Percentiles rank a stretch among this genome's conserved stretches.
These are phyloP conservation scores for Scopus umbretta DNA, from an alignment of 2,113 vertebrate species.

Conservation along the genomic window DNA sequence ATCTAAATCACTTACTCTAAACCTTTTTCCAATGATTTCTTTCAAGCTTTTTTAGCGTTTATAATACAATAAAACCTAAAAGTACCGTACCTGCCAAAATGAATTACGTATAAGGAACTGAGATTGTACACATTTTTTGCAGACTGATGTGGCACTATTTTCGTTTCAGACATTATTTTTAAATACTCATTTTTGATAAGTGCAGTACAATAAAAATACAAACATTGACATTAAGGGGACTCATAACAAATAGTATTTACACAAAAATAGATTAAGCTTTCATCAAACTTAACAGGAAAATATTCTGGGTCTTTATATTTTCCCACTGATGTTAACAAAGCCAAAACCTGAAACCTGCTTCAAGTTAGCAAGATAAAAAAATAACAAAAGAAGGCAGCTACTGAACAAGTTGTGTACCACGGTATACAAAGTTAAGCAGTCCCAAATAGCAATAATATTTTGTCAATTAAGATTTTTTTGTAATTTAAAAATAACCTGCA, in stretches of 20 bases:
- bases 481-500: neutral
- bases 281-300: neutral
- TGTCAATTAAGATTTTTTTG: neutral
- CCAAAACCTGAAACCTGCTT: neutral
- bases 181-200: neutral
- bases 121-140: neutral
- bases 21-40: constrained; percentile 34
- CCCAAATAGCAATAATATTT: neutral
- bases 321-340: neutral
- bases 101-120: neutral
- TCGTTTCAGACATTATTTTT: neutral
- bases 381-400: neutral
- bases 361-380: neutral
- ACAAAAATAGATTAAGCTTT: neutral
- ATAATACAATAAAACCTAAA: constrained; percentile 37
- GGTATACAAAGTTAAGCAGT: neutral
- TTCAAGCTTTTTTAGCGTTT: constrained; percentile 37
- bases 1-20: constrained; percentile 39
- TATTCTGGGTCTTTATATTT: neutral
- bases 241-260: neutral
- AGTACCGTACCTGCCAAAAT: neutral
- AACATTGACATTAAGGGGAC: neutral
- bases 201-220: neutral
- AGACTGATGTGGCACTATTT: neutral
- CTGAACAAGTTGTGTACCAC: neutral